phyloP scores from a whole-genome alignment of 2,888 invertebrate genomes.

The Charanyca ferruginea region DNA sequence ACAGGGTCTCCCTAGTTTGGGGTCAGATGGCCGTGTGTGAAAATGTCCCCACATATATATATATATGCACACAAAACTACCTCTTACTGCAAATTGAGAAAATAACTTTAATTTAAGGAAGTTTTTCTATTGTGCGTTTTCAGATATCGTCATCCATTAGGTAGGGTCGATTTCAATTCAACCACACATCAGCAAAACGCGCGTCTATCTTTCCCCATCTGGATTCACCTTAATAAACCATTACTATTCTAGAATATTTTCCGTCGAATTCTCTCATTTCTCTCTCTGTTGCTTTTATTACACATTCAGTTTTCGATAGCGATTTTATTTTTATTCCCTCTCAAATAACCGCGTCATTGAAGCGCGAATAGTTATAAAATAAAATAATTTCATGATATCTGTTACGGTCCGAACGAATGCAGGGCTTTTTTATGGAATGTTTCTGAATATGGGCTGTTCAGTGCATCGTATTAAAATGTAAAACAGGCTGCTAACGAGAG shows the following conservation, averaged over 20 bases:
- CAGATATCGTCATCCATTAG: not conserved
- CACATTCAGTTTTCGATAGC: constrained; percentile 17
- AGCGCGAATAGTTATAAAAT: constrained; percentile 24
- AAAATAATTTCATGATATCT: constrained; percentile 38
- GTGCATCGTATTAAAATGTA: constrained; percentile 57
- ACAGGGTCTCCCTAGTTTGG: too few relatives aligned
- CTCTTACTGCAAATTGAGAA: not conserved
- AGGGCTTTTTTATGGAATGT: constrained; percentile 26
- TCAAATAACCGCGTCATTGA: constrained; percentile 35
- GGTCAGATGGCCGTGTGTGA: too few relatives aligned
- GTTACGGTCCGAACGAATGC: constrained; percentile 17
- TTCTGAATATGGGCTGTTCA: constrained; percentile 19
- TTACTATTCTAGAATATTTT: constrained; percentile 20
- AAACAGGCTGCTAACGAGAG: constrained; percentile 49
- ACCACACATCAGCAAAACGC: constrained; percentile 11
- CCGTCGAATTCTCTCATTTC: not conserved
- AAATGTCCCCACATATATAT: too few relatives aligned
- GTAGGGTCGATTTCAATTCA: constrained; percentile 15
- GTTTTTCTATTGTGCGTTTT: constrained; percentile 11
- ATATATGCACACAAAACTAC: constrained; percentile 9
- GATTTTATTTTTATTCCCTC: constrained; percentile 37
- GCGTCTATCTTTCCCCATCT: not conserved
- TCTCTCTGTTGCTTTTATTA: constrained; percentile 17
- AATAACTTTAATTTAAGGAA: constrained; percentile 10
- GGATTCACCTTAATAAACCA: constrained; percentile 1